Evolutionary conservation across 92 coral and sea anemone genomes (phyloP).

Genomic region (Porites evermanni): DNA sequence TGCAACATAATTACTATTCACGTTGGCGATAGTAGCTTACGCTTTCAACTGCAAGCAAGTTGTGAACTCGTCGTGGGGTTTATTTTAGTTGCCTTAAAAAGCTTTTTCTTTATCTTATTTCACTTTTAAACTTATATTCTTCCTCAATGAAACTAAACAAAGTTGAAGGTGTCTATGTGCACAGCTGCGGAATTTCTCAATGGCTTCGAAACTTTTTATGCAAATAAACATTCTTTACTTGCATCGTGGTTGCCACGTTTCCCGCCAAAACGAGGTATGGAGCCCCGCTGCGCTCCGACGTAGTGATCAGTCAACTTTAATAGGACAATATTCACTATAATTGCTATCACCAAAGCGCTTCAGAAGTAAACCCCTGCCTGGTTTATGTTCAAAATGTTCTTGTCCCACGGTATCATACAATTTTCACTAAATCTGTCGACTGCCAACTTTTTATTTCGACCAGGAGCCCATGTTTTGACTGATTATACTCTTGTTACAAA

Average conservation of each 20-base stretch:
- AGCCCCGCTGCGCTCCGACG: slow-evolving; percentile 1
- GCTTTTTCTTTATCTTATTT: background rate
- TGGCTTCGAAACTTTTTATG: slow-evolving; percentile 6
- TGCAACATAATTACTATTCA: slow-evolving; percentile 17
- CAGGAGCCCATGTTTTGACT: no score
- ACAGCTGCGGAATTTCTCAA: slow-evolving; percentile 20
- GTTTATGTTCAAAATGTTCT: no score
- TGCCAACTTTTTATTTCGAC: no score
- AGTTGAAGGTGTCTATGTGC: background rate
- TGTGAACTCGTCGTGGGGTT: background rate
- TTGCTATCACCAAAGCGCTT: no score
- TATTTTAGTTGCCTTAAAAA: background rate
- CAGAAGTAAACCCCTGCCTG: no score
- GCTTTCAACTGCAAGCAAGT: background rate
- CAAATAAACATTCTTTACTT: slow-evolving; percentile 30
- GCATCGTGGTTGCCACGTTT: slow-evolving; percentile 40
- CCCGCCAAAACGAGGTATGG: slow-evolving; percentile 34
- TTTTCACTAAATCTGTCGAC: no score
- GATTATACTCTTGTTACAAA: no score
- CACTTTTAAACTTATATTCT: background rate
- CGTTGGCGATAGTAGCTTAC: background rate
- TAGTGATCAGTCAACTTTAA: background rate
- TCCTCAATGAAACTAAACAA: background rate
- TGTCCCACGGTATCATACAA: no score
- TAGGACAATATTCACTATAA: no score